Base-by-base conservation (phyloP, 2,113 vertebrate genomes). In the Alosa alosa region DNA sequence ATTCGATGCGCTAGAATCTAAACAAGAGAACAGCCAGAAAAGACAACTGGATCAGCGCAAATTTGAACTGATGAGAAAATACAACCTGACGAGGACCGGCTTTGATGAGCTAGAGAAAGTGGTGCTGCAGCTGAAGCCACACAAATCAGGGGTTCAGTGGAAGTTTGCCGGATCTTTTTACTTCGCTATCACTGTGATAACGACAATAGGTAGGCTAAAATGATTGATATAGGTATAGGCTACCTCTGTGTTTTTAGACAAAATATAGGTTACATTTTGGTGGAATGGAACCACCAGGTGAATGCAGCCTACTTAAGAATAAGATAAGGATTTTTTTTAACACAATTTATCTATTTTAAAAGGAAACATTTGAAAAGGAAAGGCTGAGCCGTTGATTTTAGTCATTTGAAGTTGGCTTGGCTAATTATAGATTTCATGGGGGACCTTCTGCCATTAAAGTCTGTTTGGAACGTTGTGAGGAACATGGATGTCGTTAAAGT, bases 171-270 rank as follows among this genome's bases (percentile, higher is more conserved):
- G 98, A 0, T 98, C 98, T 85, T 99, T 99, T 89, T 99, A 99
- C 94, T 99, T 99, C 94, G 97, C 97, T 94, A 98, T 99, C 96
- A 99, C 98, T 93, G 98, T 99, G 95, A 99, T 99, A 91, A 99
- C 98, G 46, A 99, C 98, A 1, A 99, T 99, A 94, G 98, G 98
- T 99, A 95, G 93, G 5, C 11, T 78, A 11, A 36, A 17, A 78
- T 6, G 2, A 39, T n/a, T n/a, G n/a, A n/a, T n/a, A n/a, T n/a
- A n/a, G n/a, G n/a, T n/a, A n/a, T n/a, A n/a, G n/a, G n/a, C n/a
- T n/a, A n/a, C 0, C 11, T 57, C 13, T 39, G 60, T 64, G 22
- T 25, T 64, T 64, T 64, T 13, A 49, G 47, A 49, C 47, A 49
- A 49, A 47, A 49, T 22, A 60, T 60, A 6, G 18, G 6, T 1